Percentiles rank a stretch among this genome's conserved stretches.
These are phyloP conservation scores for Rhinophrynus dorsalis DNA, from an alignment of 2,797 vertebrate species.

Conservation along the genomic window DNA sequence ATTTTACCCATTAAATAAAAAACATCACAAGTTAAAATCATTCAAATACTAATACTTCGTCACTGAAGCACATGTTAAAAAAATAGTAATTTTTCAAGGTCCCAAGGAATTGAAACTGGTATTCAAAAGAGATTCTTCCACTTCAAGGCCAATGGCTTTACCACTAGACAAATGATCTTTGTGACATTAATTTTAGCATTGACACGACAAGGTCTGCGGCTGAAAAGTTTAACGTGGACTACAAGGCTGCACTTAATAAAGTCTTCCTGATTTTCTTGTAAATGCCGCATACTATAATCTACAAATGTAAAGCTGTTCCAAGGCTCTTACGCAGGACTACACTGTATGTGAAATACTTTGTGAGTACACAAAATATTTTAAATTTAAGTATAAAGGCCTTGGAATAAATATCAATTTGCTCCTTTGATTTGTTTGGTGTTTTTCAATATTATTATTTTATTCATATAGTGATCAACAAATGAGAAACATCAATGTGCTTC, in stretches of 20 bases:
- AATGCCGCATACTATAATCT: not conserved
- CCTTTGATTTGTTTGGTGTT: not conserved
- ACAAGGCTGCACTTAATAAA: conserved; percentile 33
- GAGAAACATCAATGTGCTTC: too few relatives aligned
- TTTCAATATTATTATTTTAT: not conserved
- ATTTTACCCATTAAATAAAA: not conserved
- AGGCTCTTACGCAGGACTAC: conserved; percentile 6
- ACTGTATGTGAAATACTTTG: not conserved
- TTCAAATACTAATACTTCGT: not conserved
- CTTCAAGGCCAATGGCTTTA: conserved; percentile 5
- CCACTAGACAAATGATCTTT: conserved; percentile 19
- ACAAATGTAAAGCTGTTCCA: conserved; percentile 20
- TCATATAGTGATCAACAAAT: not conserved
- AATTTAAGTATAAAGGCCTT: conserved; percentile 10
- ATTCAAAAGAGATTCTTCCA: not conserved
- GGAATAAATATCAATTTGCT: not conserved
- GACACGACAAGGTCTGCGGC: conserved; percentile 36
- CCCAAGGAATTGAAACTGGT: conserved; percentile 13
- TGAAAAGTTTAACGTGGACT: conserved; percentile 15
- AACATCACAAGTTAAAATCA: not conserved
- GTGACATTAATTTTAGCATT: conserved; percentile 25
- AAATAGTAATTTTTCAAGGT: conserved; percentile 6
- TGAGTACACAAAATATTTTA: not conserved
- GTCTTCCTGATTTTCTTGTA: conserved; percentile 28
- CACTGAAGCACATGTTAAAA: not conserved